Base-by-base conservation (phyloP, 2,797 vertebrate species). In the Trachurus trachurus region DNA sequence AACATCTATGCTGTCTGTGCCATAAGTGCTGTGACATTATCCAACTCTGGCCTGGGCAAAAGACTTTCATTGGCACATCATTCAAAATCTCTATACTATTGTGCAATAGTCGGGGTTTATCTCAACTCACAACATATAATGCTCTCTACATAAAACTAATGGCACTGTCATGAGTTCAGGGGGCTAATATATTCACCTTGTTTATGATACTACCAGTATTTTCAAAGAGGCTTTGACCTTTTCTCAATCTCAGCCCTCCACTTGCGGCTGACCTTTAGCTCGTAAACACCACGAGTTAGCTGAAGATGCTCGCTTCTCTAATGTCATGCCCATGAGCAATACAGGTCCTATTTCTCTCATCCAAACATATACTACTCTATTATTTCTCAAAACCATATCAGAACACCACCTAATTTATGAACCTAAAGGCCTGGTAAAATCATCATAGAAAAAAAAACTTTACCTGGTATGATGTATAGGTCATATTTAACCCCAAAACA, bases 251-350 rank as follows among this genome's bases (percentile, higher is more conserved):
- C 83, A 87, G 76, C 83, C 71, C 74, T 92, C 81, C 59, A 81
- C 89, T 89, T 80, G 84, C 71, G 34, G 70, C 66, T 94, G 94
- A 94, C 93, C 93, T 95, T 95, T 95, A 76, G 53, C 66, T 74
- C 59, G 67, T 70, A 88, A 88, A 66, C 74, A 5, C 49, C 80
- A 80, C n/a, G 45, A 57, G 29, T 81, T 77, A 68, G 80, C 81
- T 81, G 74, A 87, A 88, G 84, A 89, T 31, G 16, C 75, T 82
- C 67, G 72, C 59, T 67, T 76, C 76, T 76, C 52, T 81, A 91
- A 93, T 93, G 88, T 81, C 89, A 92, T 68, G 74, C 65, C 88
- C 44, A 26, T 76, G 82, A 88, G 79, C 75, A 70, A 64, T 63
- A 68, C 62, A 83, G 70, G 22, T 78, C 67, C 54, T 74, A 49